Conservation (phyloP, 2,888 invertebrate species). For the Hanleya hanleyi region DNA sequence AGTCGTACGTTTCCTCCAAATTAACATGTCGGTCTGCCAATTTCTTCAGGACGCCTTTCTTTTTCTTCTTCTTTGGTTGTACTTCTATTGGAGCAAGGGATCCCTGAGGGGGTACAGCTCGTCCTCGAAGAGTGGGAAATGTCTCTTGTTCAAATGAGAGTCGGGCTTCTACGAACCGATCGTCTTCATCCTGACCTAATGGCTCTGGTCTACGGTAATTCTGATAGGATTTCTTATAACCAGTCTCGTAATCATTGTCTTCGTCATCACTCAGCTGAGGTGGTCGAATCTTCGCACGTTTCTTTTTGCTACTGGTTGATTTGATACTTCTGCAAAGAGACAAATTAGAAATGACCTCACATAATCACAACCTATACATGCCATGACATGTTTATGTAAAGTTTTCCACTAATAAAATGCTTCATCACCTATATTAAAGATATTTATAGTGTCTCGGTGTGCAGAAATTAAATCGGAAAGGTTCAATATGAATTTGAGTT, state of each 20-base stretch:
- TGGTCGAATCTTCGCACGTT: not conserved
- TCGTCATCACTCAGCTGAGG: not conserved
- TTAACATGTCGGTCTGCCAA: constrained; percentile 26
- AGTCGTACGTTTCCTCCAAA: not conserved
- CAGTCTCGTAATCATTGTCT: not conserved
- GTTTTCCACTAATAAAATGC: too few relatives aligned
- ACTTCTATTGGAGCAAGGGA: constrained; percentile 23
- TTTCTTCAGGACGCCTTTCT: constrained; percentile 46
- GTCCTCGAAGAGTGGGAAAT: not conserved
- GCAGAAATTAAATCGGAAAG: too few relatives aligned
- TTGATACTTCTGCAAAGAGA: not conserved
- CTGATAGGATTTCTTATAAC: not conserved
- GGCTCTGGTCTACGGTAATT: not conserved
- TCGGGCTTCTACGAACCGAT: not conserved
- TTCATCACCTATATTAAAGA: too few relatives aligned
- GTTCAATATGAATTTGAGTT: too few relatives aligned
- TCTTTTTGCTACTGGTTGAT: not conserved
- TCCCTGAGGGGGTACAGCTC: not conserved
- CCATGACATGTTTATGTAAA: too few relatives aligned
- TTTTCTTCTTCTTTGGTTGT: constrained; percentile 43
- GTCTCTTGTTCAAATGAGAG: constrained; percentile 16
- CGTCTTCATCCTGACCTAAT: not conserved
- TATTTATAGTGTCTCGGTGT: too few relatives aligned
- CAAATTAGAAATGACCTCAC: not conserved
- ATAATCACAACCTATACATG: too few relatives aligned